Base-by-base conservation (phyloP, 2,113 vertebrate genomes). In the Dipodomys stephensi region DNA sequence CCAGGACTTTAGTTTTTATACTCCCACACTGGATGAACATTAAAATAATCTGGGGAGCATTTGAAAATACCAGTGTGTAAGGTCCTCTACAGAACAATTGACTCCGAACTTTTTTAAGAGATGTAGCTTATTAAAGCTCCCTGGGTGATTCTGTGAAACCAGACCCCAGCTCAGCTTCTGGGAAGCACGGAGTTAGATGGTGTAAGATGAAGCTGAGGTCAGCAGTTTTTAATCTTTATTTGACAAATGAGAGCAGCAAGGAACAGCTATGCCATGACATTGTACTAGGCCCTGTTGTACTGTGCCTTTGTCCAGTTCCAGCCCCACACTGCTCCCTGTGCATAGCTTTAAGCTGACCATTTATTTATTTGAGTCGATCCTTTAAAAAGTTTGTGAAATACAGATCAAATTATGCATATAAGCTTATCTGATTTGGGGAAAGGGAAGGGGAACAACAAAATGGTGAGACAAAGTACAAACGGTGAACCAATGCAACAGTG, bases 1-100 rank as follows among this genome's bases (percentile, higher is more conserved):
- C 5, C 25, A 62, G 27, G n/a, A 64, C 60, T 93, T 85, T 46
- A 15, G 35, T 73, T 81, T 91, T 73, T 32, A 87, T 1, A 90
- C 28, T 88, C 12, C 23, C 19, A 72, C 9, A 3, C 32, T 32
- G 22, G 30, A 20, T 79, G n/a, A 30, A 80, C 22, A 28, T 77
- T 76, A 57, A 65, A 87, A 92, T 76, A 71, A 93, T 69, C 82
- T 81, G 15, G 62, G 78, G 83, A 79, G 25, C 15, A 77, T 30
- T 90, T 93, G 65, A 93, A 86, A 88, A 85, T n/a, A 20, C 16
- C 10, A 60, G 11, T 30, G 39, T 23, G 20, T 13, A 28, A 67
- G 13, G n/a, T 23, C 62, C n/a, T 25, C 6, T n/a, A 20, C 53
- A 81, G 65, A 95, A 74, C 64, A 30, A 74, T 1, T 69, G 35